Conservation (phyloP, 92 coral and sea anemone species). For the Epizoanthus scotinus region DNA sequence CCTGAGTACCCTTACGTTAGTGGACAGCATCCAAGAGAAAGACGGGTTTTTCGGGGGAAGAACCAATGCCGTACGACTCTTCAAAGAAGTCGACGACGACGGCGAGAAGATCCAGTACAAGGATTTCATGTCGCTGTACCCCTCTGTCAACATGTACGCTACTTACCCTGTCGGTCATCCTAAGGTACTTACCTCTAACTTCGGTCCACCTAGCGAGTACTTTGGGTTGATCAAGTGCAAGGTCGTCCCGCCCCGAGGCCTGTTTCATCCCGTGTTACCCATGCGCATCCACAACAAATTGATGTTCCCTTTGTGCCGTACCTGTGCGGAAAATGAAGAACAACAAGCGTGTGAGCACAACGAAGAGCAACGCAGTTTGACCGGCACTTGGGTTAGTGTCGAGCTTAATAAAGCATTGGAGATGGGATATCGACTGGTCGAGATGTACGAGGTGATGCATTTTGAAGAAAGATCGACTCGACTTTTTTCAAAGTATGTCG, state of each 20-base stretch:
- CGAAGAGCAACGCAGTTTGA: too few relatives aligned
- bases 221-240: conserved; percentile 41
- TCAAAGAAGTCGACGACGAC: not conserved
- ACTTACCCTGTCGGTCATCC: too few relatives aligned
- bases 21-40: not conserved
- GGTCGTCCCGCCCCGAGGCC: conserved; percentile 24
- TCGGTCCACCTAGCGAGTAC: not conserved
- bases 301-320: conserved; percentile 37
- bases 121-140: too few relatives aligned
- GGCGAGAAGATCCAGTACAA: too few relatives aligned
- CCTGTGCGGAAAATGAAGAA: conserved; percentile 10
- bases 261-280: conserved; percentile 9
- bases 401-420: too few relatives aligned
- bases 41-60: not conserved
- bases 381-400: not conserved
- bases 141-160: too few relatives aligned
- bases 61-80: conserved; percentile 16
- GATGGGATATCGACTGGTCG: not conserved
- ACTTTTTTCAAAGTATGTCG: not conserved
- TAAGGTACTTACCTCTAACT: too few relatives aligned
- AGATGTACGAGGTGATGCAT: not conserved
- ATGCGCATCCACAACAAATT: not conserved
- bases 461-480: not conserved
- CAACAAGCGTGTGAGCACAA: not conserved
- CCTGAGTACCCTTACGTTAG: not conserved